Evolutionary conservation across 1,140 invertebrate genomes (phyloP).

Genomic region (Aphelinus certus): DNA sequence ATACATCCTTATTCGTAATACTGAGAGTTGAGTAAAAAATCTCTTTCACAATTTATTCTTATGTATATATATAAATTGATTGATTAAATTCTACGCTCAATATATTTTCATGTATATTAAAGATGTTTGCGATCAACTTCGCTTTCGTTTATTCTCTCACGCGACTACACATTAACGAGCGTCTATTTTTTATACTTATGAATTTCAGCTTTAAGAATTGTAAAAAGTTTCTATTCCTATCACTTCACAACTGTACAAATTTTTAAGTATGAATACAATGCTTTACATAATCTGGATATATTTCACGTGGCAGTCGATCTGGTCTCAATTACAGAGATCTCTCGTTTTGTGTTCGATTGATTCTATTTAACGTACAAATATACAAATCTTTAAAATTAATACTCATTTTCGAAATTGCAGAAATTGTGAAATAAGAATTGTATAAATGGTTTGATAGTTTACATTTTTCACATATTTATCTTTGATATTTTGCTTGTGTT

Average conservation of each 20-base stretch:
- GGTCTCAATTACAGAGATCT: too few relatives aligned
- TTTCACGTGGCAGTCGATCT: too few relatives aligned
- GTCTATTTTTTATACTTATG: constrained; percentile 3
- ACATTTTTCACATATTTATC: too few relatives aligned
- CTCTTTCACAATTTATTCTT: constrained; percentile 22
- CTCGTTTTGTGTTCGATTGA: neutral
- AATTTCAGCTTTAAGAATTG: neutral
- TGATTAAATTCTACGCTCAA: constrained; percentile 28
- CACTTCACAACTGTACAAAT: constrained; percentile 14
- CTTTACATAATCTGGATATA: neutral
- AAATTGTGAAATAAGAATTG: too few relatives aligned
- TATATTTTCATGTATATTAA: constrained; percentile 35
- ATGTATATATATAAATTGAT: neutral
- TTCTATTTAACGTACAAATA: neutral
- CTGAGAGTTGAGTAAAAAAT: constrained; percentile 44
- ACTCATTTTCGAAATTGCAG: too few relatives aligned
- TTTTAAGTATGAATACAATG: neutral
- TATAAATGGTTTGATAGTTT: too few relatives aligned
- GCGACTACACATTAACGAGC: constrained; percentile 5
- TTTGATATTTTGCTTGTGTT: too few relatives aligned
- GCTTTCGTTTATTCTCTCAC: constrained; percentile 28
- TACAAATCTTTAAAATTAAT: neutral
- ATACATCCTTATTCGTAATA: constrained; percentile 42
- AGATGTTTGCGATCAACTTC: constrained; percentile 20
- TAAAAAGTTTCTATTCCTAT: neutral